Percentiles rank a stretch among this genome's conserved stretches.
phyloP scores from a whole-genome alignment of 2,888 invertebrate genomes.

The Nudaria mundana region DNA sequence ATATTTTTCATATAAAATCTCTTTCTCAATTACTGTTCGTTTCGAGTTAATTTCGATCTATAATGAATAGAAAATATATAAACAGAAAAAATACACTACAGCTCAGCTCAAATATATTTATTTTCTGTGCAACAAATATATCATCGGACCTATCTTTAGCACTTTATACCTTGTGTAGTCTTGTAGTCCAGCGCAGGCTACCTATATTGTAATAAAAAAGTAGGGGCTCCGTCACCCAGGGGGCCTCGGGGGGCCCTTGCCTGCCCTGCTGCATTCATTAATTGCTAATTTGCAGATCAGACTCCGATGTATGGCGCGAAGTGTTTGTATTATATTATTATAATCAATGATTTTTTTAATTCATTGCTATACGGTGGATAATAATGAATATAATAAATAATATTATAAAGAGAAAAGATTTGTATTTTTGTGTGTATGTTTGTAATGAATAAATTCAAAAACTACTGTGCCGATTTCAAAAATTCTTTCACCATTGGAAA shows the following conservation, averaged over 20 bases:
- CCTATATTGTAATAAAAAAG: slow-evolving; percentile 61
- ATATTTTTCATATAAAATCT: no score
- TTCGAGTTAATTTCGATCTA: no score
- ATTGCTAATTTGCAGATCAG: slow-evolving; percentile 77
- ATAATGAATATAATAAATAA: no score
- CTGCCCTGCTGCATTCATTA: slow-evolving; percentile 69
- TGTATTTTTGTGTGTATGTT: no score
- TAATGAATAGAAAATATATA: not conserved
- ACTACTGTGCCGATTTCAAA: no score
- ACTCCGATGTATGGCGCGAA: slow-evolving; percentile 52
- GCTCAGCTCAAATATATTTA: no score
- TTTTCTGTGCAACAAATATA: no score
- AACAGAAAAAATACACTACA: no score
- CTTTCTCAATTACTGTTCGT: no score
- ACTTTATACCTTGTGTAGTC: slow-evolving; percentile 23
- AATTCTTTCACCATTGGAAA: no score
- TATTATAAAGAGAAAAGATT: not conserved
- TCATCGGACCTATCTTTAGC: slow-evolving; percentile 29
- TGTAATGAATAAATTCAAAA: no score
- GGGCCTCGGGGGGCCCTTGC: slow-evolving; percentile 31
- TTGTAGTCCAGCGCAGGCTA: slow-evolving; percentile 58
- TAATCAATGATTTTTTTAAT: slow-evolving; percentile 21
- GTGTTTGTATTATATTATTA: slow-evolving; percentile 28
- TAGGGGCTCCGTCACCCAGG: slow-evolving; percentile 35
- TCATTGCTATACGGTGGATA: no score